Base-by-base conservation (phyloP, 2,113 vertebrate species). In the Apteryx mantelli region DNA sequence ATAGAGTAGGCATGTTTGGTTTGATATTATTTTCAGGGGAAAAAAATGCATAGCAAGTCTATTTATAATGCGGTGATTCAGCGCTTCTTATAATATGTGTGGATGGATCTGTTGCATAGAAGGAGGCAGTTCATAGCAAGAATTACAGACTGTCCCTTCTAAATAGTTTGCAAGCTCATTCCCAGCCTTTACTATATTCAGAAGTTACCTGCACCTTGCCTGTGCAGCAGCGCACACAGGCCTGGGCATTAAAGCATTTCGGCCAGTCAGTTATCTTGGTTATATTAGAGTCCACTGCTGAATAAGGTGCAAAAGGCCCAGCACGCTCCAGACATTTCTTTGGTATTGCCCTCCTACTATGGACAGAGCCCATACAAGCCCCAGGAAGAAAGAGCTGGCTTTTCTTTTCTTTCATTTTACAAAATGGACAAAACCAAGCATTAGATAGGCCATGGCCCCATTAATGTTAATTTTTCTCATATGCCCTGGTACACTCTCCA, bases 61-160 rank as follows among this genome's bases (percentile, higher is more conserved):
- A 96, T 95, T 96, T 97, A 94, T 95, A 95, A 82, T 38, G 55
- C 3, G 0, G 91, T 94, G 96, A 97, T 89, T 96, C 94, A 97
- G 93, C 85, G 91, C 50, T 93, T 96, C 88, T 91, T 73, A 24
- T 64, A 83, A 85, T 48, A 68, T 4, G 4, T 61, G 84, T 55
- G 84, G 87, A 91, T 89, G 87, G 71, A 52, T 91, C 91, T 84
- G 65, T 22, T 66, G 87, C 75, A 71, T 55, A 91, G 81, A 66
- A 79, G 81, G 55, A 83, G 64, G 68, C 46, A 91, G 89, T 32
- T 28, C 42, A 32, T 20, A 83, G 68, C 61, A 89, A 81, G 93
- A 93, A 95, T 89, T 93, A 85, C 30, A 3, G 11, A 80, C 74
- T 93, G 36, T 88, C 20, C 53, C 86, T 87, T 94, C 36, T 85